Evolutionary conservation across 2,113 vertebrate species (phyloP), one percentile per base, ranked within the genome.

Genomic region (Polypterus senegalus): DNA sequence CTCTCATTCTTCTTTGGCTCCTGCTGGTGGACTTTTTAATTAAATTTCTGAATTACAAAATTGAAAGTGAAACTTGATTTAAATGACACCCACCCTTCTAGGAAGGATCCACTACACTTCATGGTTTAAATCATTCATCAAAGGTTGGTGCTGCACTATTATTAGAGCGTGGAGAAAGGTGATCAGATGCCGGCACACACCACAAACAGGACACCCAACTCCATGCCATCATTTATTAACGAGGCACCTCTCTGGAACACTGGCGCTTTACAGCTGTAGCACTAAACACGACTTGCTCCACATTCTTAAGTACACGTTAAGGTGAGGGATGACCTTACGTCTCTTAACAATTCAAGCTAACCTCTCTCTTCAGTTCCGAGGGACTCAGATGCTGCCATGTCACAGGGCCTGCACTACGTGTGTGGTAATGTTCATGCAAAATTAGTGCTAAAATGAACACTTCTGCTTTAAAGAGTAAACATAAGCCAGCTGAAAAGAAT

Each of bases 191-290:
- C 77, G 66, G 51, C 63, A 49, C 57, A 59, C 49, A 74, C 67
- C 66, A 71, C 69, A 75, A 82, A 75, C 76, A 72, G 77, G 67
- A 78, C 73, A 83, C 66, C 73, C 64, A 81, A 85, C 77, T 79
- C 83, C 77, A 67, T 69, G 66, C 75, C 76, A 78, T 90, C 74
- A 91, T 81, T 89, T 86, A 91, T 89, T 89, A 77, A 89, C 85
- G 66, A 70, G 67, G 67, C 66, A 66, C 67, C 52, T 65, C 47
- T 77, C 74, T 70, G 73, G 75, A 75, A 75, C 58, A 71, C 63
- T 11, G 10, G 69, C 59, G 70, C 56, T 27, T 63, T 68, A 77
- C 74, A 77, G 79, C 67, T 76, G 73, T 77, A 67, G 66, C 70
- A 67, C 70, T 69, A 70, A 74, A 70, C 66, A 71, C 63, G 64